Conservation (phyloP, 2,113 vertebrate species). For the Daboia siamensis region DNA sequence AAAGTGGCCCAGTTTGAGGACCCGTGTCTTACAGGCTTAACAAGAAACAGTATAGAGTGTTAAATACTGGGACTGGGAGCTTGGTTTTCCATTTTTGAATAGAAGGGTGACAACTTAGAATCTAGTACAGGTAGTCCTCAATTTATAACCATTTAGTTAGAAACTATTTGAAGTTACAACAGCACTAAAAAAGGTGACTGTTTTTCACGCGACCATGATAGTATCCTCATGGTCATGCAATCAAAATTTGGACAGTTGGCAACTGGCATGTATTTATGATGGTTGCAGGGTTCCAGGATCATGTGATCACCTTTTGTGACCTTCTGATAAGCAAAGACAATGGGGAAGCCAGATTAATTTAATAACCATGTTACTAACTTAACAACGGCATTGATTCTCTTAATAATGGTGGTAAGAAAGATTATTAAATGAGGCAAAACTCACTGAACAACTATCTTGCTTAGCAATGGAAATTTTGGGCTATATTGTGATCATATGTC, state of each 20-base stretch:
- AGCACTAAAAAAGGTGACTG: too few relatives aligned
- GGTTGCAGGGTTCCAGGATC: background rate
- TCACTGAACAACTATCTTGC: background rate
- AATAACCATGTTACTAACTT: background rate
- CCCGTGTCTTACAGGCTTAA: background rate
- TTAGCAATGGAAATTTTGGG: background rate
- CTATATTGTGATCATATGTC: background rate
- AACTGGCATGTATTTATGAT: background rate
- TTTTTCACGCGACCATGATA: too few relatives aligned
- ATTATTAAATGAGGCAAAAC: background rate
- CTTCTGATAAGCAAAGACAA: background rate
- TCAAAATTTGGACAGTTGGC: background rate
- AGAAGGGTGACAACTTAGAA: background rate
- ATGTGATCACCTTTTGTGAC: background rate
- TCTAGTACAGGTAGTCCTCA: background rate
- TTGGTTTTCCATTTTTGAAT: background rate
- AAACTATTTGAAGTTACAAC: background rate
- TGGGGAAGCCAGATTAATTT: background rate
- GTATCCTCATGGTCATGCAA: background rate
- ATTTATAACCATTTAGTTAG: background rate
- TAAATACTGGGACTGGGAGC: background rate
- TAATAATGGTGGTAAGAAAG: background rate
- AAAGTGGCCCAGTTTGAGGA: too few relatives aligned
- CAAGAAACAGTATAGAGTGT: background rate
- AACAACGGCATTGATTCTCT: background rate